Conservation (phyloP, 2,797 vertebrate species). For the Avahi laniger region DNA sequence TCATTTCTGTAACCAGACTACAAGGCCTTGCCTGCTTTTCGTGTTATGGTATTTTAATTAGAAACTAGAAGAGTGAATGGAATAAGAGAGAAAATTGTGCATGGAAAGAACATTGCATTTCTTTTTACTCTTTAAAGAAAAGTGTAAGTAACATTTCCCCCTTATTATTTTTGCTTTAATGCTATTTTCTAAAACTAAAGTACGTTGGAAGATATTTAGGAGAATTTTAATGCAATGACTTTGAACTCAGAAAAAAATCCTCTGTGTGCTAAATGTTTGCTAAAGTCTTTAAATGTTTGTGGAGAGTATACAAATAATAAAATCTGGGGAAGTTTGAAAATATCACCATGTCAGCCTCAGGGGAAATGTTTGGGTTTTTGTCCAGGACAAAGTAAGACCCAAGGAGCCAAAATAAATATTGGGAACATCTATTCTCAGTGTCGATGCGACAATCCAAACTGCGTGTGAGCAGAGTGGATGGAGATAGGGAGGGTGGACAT, state of each 20-base stretch:
- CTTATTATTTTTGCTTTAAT: constrained; percentile 20
- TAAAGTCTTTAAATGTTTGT: background rate
- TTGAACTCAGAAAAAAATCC: background rate
- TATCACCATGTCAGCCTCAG: background rate
- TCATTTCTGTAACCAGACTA: constrained; percentile 15
- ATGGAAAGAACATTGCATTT: background rate
- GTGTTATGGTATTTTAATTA: constrained; percentile 49
- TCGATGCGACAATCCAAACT: background rate
- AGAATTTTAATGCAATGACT: background rate
- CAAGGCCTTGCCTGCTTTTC: background rate
- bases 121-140: constrained; percentile 18
- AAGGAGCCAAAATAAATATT: background rate
- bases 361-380: constrained; percentile 13
- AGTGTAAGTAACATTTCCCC: background rate
- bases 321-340: background rate
- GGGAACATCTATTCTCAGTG: background rate
- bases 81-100: background rate
- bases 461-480: background rate
- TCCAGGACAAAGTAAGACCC: background rate
- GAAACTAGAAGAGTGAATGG: background rate
- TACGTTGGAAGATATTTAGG: background rate
- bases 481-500: background rate
- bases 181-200: constrained; percentile 27
- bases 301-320: background rate
- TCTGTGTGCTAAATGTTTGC: background rate